Evolutionary conservation across 1,140 invertebrate species (phyloP), one percentile per base, ranked within the genome.

Genomic region (Daktulosphaira vitifoliae): DNA sequence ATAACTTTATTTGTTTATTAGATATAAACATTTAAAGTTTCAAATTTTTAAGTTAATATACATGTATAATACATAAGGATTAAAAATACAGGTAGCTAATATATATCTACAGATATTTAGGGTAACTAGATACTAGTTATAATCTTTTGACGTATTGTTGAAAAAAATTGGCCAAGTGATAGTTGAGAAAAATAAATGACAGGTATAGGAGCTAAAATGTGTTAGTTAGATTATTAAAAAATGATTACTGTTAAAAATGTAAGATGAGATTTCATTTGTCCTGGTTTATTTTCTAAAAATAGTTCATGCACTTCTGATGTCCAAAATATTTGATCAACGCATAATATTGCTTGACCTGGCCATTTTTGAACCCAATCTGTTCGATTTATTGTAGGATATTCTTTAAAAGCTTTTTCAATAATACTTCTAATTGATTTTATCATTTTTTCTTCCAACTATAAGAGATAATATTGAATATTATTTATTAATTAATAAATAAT

Each of bases 271-370:
- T 11, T 7, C 56, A 62, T 48, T 62, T 62, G 56, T n/a, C 56
- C 42, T 0, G 18, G 11, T 48, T 62, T 62, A 15, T 33, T n/a
- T 13, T 22, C 56, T n/a, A 62, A 46, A 33, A 62, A 62, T 20
- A 62, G 80, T 69, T 81, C 79, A 67, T 91, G 85, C 7, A 91
- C 85, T 68, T 87, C 85, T 2, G 81, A 74, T 4, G 91, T 92
- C 92, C 92, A 96, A 74, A 87, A 92, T 54, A 92, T 85, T 76
- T 91, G 88, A 0, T 89, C 87, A 15, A 95, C 87, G 70, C 88
- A 87, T 3, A 96, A 76, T 0, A 87, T 79, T 20, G 84, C 79
- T 82, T 96, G 93, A 29, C 92, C 91, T 44, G 90, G 88, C 90
- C 91, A 95, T 22, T 80, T 78, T 44, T 80, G 76, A 1, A 94